These are phyloP conservation scores for Heliothis virescens DNA, from an alignment of 1,140 invertebrate species.

Conservation along the genomic window DNA sequence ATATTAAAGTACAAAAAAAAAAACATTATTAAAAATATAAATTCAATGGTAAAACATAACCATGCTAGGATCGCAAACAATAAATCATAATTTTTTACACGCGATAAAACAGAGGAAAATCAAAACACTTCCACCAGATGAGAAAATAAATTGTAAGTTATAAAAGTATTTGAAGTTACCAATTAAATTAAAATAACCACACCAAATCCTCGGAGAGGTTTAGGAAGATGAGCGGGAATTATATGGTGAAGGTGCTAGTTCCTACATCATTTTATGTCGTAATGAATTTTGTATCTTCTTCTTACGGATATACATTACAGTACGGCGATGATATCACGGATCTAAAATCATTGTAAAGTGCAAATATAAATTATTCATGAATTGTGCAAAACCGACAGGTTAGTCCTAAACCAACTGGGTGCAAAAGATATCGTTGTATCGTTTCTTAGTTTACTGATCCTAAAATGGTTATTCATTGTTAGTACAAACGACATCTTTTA, in stretches of 20 bases:
- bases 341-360: slow-evolving; percentile 81
- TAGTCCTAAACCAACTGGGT: slow-evolving; percentile 70
- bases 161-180: slow-evolving; percentile 68
- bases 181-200: slow-evolving; percentile 84
- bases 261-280: slow-evolving; percentile 75
- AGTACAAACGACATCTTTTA: slow-evolving; percentile 74
- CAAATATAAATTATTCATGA: slow-evolving; percentile 78
- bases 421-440: slow-evolving; percentile 73
- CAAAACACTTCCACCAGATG: slow-evolving; percentile 86
- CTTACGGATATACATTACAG: slow-evolving; percentile 69
- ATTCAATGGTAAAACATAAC: slow-evolving; percentile 71
- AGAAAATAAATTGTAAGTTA: slow-evolving; percentile 78
- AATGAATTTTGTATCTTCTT: slow-evolving; percentile 73
- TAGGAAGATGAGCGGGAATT: slow-evolving; percentile 80
- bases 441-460: slow-evolving; percentile 32
- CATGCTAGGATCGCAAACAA: slow-evolving; percentile 83
- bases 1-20: slow-evolving; percentile 67
- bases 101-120: slow-evolving; percentile 83
- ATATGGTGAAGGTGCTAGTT: slow-evolving; percentile 81
- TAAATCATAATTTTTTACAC: slow-evolving; percentile 69
- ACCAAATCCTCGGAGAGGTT: slow-evolving; percentile 85
- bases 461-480: slow-evolving; percentile 19
- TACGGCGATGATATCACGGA: slow-evolving; percentile 78
- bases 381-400: slow-evolving; percentile 74
- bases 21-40: slow-evolving; percentile 63